Conservation (phyloP, 2,113 vertebrate species). For the Aspidoscelis tigris region DNA sequence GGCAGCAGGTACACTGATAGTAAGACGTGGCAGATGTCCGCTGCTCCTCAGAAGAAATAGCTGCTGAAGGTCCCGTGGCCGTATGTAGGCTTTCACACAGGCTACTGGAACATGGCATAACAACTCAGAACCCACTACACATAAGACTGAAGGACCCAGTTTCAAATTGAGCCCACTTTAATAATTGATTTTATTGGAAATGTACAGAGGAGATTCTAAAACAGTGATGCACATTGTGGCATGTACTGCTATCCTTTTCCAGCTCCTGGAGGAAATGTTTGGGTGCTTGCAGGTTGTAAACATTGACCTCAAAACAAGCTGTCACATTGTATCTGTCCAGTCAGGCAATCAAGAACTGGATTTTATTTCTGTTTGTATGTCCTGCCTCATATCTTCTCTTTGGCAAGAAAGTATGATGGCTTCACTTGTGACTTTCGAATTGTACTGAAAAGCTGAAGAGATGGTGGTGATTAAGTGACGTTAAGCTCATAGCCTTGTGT, state of each 20-base stretch:
- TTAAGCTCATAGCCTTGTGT: not conserved
- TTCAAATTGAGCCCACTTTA: too few relatives aligned
- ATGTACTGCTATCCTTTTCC: too few relatives aligned
- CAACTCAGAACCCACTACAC: too few relatives aligned
- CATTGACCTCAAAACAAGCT: slow-evolving; percentile 19
- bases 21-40: too few relatives aligned
- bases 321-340: not conserved
- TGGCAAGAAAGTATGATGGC: not conserved
- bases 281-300: not conserved
- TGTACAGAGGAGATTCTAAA: not conserved
- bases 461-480: not conserved
- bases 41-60: too few relatives aligned
- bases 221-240: not conserved
- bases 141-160: too few relatives aligned
- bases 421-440: not conserved
- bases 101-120: too few relatives aligned
- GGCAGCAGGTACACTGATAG: too few relatives aligned
- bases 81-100: too few relatives aligned
- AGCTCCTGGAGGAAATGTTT: not conserved
- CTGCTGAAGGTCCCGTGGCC: too few relatives aligned
- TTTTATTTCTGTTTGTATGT: not conserved
- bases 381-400: not conserved
- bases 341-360: slow-evolving; percentile 3
- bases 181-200: too few relatives aligned
- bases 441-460: not conserved